A percentile compares a stretch with the other conserved stretches of the same genome.
These are phyloP conservation scores for Oreonectes daqikongensis DNA, from an alignment of 2,797 vertebrate species.

Conservation along the genomic window DNA sequence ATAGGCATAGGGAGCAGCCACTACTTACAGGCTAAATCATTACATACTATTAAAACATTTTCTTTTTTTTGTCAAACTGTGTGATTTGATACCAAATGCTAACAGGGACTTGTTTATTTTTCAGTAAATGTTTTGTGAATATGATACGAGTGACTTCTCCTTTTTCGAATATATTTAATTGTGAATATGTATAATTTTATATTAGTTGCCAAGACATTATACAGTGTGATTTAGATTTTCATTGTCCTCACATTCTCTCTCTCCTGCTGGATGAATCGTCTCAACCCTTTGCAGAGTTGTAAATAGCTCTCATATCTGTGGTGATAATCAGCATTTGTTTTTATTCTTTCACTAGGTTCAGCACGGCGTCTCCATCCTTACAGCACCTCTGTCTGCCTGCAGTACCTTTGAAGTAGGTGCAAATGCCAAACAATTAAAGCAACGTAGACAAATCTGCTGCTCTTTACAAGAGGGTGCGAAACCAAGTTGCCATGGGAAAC, in stretches of 20 bases:
- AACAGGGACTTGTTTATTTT: not conserved
- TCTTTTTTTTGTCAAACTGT: not conserved
- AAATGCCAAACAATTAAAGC: constrained; percentile 67
- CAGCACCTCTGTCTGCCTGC: constrained; percentile 50
- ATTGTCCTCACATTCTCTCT: not conserved
- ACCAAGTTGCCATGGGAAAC: constrained; percentile 82
- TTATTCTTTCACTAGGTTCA: constrained; percentile 71
- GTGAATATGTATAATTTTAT: not conserved
- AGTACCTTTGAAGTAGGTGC: constrained; percentile 63
- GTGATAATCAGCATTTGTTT: constrained; percentile 67
- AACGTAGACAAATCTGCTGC: constrained; percentile 61
- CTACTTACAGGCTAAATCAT: constrained; percentile 36
- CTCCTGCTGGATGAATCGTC: constrained; percentile 1
- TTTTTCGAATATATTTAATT: too few species aligned
- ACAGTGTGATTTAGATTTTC: not conserved
- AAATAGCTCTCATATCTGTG: constrained; percentile 31
- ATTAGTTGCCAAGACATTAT: not conserved
- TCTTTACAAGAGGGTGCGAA: constrained; percentile 66
- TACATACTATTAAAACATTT: not conserved
- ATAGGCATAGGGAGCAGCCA: constrained; percentile 50
- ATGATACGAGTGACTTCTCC: too few species aligned
- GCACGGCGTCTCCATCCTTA: constrained; percentile 49
- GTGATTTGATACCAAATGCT: not conserved
- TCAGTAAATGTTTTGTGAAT: not conserved
- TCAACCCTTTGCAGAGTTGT: constrained; percentile 13